Base-by-base conservation (phyloP, 1,140 invertebrate genomes). In the Cylas formicarius region DNA sequence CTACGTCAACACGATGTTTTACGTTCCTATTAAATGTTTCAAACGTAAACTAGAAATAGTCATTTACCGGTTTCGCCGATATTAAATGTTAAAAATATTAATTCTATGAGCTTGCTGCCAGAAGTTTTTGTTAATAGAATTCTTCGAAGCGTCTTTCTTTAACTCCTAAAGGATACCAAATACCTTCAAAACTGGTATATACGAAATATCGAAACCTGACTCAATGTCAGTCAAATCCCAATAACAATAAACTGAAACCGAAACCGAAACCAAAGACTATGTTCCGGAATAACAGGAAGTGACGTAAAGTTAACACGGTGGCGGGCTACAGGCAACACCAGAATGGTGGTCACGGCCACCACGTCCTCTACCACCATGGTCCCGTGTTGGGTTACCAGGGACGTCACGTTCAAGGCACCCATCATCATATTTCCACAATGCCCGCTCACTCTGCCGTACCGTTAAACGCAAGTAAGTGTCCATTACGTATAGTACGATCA, bases 251-350 rank as follows among this genome's bases (percentile, higher is more conserved):
- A 17, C 8, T 16, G 19, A 35, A 35, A 32, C n/a, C n/a, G n/a
- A 32, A 44, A 44, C 22, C 22, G 13, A 36, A 47, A 29, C 42
- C 44, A 13, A 23, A 35, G 13, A 42, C 45, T 6, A 48, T 48
- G 45, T 48, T 48, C 9, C 29, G 45, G n/a, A 11, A 43, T 22
- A 38, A 35, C 32, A 40, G 32, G 40, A 54, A 54, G 48, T 54
- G 52, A 54, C 52, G 48, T 41, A 36, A 50, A 39, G 32, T 44
- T 11, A 50, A 38, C 47, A 62, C 48, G 48, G 61, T 65, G 63
- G 63, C 63, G 56, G 63, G 63, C 28, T 65, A 58, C 50, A 53
- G 63, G 43, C 57, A 57, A 31, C 62, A 65, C 43, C 62, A 64
- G 52, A 56, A 56, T 48, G 58, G 60, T 45, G 58, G 56, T 31